Base-by-base conservation (phyloP, 2,888 invertebrate species). In the Hecatera dysodea region DNA sequence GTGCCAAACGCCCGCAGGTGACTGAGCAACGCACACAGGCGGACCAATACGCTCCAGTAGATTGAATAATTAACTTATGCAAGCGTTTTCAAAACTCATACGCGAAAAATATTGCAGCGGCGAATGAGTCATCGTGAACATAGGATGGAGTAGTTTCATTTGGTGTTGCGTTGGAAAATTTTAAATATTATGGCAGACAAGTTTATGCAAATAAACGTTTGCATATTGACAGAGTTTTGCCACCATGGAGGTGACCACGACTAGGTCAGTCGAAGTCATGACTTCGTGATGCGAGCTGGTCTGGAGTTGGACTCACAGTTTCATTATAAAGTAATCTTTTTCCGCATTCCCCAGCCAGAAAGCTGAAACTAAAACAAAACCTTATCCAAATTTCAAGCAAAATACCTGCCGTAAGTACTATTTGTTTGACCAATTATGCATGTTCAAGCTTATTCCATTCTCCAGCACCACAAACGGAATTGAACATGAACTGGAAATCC, bases 21-120 rank as follows among this genome's bases (percentile, higher is more conserved):
- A 67, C 61, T 77, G 67, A 67, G 64, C 72, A 68, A 12, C 15
- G 68, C 68, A 69, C 36, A 67, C 50, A 60, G 44, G 53, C 62
- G 44, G 57, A 56, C 60, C 75, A 80, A 61, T 73, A 81, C 86
- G 87, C 84, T 82, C 81, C 89, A 85, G 84, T 79, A 88, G 81
- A 80, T 87, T 88, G 88, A 86, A 88, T 90, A 88, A 90, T 90
- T 88, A 82, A 89, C 86, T 83, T 83, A 85, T 75, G 78, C 73
- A 74, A 53, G 72, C 79, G 81, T 87, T 87, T 83, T 82, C 72
- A 87, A 85, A 80, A 78, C 76, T 78, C 81, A 80, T 70, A 62
- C 69, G 68, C 67, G 71, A 78, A 76, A 77, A 79, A 73, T 67
- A 72, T 75, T 73, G 75, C 69, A 72, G 72, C n/a, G 36, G 62